phyloP scores from a whole-genome alignment of 2,888 invertebrate genomes.

The Tuberolachnus salignus region DNA sequence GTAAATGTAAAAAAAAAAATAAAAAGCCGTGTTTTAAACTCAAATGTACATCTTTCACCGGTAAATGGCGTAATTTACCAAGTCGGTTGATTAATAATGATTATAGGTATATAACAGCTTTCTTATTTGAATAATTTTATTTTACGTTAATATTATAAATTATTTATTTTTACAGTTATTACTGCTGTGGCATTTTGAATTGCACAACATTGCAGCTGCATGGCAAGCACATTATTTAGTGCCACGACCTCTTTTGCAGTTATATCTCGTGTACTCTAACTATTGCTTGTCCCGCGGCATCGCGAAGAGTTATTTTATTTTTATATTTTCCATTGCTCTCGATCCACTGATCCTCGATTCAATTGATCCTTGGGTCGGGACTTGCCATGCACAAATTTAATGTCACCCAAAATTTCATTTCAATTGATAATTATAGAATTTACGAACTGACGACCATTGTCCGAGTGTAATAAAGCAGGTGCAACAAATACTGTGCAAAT shows the following conservation, averaged over 20 bases:
- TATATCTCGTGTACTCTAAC: not conserved
- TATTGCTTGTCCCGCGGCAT: not conserved
- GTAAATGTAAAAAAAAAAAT: too few species aligned
- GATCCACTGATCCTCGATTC: too few species aligned
- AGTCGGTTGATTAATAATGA: not conserved
- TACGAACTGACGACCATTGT: conserved; percentile 19
- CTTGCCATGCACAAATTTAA: conserved; percentile 39
- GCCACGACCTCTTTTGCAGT: conserved; percentile 1
- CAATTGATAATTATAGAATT: not conserved
- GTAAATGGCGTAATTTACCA: not conserved
- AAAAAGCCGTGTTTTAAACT: too few species aligned
- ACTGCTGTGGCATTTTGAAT: not conserved
- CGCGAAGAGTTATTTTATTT: not conserved
- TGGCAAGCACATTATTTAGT: conserved; percentile 14
- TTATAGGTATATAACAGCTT: not conserved
- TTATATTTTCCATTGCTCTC: conserved; percentile 1
- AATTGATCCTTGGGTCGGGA: conserved; percentile 34
- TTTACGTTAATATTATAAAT: not conserved
- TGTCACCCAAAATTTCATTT: conserved; percentile 29
- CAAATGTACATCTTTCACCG: not conserved
- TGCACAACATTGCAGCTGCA: not conserved
- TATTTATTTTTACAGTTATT: not conserved
- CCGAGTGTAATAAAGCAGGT: not conserved
- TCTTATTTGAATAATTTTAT: not conserved
- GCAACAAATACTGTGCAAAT: conserved; percentile 1